Evolutionary conservation across 2,888 invertebrate genomes (phyloP).

Genomic region (Aphidoletes aphidimyza): DNA sequence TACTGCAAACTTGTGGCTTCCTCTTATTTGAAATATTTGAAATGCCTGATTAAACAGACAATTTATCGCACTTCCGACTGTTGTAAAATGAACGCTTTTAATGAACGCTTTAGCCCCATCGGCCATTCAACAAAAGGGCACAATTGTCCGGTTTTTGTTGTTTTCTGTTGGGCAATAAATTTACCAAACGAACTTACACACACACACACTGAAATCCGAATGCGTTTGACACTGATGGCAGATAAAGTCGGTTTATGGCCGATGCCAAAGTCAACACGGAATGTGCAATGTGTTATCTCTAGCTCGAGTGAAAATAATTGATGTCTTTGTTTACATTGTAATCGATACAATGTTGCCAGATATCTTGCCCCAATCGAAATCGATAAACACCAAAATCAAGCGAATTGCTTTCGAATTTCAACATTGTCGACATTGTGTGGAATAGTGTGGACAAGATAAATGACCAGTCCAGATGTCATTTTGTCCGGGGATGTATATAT

Average conservation of each 20-base stretch:
- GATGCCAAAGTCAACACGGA: no score
- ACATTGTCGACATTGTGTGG: no score
- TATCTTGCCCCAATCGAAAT: no score
- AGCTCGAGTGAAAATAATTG: constrained; percentile 39
- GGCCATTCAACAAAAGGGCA: not conserved
- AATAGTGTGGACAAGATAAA: constrained; percentile 40
- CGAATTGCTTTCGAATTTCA: not conserved
- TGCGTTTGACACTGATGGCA: constrained; percentile 30
- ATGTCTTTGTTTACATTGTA: constrained; percentile 46
- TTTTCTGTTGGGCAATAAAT: not conserved
- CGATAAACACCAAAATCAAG: not conserved
- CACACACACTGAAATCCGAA: not conserved
- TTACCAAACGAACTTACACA: not conserved
- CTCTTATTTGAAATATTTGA: not conserved
- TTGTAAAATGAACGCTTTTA: not conserved
- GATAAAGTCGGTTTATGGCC: constrained; percentile 4
- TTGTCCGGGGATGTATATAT: not conserved
- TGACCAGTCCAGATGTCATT: not conserved
- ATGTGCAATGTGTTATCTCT: not conserved
- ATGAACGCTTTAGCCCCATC: not conserved
- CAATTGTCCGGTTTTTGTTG: not conserved
- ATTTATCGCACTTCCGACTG: constrained; percentile 10
- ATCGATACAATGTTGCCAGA: constrained; percentile 12
- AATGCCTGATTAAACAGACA: not conserved
- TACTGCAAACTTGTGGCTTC: not conserved